Conservation (phyloP, 2,797 vertebrate genomes). For the Lagodon rhomboides region DNA sequence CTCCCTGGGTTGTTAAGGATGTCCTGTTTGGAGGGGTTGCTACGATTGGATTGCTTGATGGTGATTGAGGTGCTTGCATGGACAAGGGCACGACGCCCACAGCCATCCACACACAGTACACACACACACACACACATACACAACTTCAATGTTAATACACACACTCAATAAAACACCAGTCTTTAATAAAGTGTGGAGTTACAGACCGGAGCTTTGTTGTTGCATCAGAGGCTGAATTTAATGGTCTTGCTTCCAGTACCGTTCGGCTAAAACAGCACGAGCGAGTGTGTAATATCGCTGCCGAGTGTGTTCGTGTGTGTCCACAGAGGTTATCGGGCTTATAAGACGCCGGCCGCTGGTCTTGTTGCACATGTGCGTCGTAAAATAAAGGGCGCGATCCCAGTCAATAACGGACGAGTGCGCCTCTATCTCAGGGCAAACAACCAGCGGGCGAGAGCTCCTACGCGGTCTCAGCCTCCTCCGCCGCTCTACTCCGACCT, state of each 20-base stretch:
- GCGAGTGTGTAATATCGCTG: conserved; percentile 7
- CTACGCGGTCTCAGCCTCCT: conserved; percentile 30
- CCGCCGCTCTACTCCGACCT: conserved; percentile 28
- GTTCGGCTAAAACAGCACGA: conserved; percentile 28
- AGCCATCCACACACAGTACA: not conserved
- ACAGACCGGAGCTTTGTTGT: conserved; percentile 35
- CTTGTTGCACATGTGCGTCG: conserved; percentile 19
- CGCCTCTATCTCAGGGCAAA: conserved; percentile 45
- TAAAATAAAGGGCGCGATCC: conserved; percentile 51
- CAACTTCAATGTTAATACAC: not conserved
- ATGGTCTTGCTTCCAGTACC: conserved; percentile 40
- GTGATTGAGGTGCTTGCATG: conserved; percentile 46
- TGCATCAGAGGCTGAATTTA: conserved; percentile 57
- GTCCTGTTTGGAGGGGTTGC: conserved; percentile 51
- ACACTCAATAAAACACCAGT: conserved; percentile 7
- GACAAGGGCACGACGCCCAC: conserved; percentile 48
- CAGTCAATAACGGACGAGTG: conserved; percentile 55
- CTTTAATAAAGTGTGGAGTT: conserved; percentile 52
- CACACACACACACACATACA: not conserved
- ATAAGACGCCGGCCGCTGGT: conserved; percentile 6
- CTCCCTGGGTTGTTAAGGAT: conserved; percentile 53
- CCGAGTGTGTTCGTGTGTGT: conserved; percentile 4
- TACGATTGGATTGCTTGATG: conserved; percentile 53
- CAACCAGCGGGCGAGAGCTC: conserved; percentile 45
- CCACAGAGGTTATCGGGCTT: conserved; percentile 31